These are phyloP conservation scores for Fratercula arctica DNA, from an alignment of 2,797 vertebrate species.

Conservation along the genomic window DNA sequence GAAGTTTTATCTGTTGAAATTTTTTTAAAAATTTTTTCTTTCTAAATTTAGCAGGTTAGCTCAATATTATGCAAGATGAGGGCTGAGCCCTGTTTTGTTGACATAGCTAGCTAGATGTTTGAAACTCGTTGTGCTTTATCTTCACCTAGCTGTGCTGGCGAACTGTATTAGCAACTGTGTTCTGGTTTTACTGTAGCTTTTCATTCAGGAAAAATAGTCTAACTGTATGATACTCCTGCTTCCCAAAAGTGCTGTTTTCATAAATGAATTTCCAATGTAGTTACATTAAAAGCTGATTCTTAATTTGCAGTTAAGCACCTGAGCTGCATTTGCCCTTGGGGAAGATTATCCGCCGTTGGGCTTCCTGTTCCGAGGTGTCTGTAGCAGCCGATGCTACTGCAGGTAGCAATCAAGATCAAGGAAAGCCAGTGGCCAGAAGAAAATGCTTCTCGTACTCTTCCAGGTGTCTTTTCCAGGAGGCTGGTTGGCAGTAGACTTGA, in stretches of 20 bases:
- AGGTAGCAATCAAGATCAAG: neutral
- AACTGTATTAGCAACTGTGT: neutral
- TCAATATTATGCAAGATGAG: fast-evolving
- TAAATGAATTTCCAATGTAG: neutral
- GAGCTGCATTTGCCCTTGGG: neutral
- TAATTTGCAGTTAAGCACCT: neutral
- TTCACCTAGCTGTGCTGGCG: neutral
- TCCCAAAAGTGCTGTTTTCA: neutral
- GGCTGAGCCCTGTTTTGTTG: neutral
- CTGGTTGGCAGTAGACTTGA: neutral
- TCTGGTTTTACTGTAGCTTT: neutral
- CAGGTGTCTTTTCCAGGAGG: neutral
- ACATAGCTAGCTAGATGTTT: neutral
- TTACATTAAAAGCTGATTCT: neutral
- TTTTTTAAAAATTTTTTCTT: neutral
- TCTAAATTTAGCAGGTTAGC: neutral
- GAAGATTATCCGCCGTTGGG: neutral
- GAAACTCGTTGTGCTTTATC: neutral
- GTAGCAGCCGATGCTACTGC: neutral
- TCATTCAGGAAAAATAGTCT: neutral
- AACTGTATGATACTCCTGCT: fast-evolving
- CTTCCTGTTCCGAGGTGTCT: neutral
- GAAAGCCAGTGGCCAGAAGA: neutral
- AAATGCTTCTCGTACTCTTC: neutral
- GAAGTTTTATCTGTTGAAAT: neutral